phyloP scores from a whole-genome alignment of 2,113 vertebrate genomes.

The Zosterops pallidus region DNA sequence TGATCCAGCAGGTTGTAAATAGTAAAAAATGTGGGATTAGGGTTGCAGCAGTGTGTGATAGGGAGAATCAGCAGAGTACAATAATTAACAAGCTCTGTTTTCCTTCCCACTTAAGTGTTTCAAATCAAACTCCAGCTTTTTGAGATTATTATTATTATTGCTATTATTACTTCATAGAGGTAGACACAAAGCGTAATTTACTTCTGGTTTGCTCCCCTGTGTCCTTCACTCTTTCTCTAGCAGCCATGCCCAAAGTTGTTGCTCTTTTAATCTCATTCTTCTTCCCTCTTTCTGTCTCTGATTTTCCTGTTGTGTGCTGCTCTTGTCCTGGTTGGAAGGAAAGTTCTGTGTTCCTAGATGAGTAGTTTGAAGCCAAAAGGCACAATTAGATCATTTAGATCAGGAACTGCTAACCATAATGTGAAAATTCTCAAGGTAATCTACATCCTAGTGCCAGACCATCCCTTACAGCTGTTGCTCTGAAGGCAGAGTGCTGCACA shows the following conservation, averaged over 20 bases:
- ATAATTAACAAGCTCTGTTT: not conserved
- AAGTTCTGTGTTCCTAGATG: not conserved
- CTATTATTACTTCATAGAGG: not conserved
- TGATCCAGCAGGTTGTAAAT: accelerated
- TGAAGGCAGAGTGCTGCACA: not conserved
- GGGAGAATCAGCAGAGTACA: not conserved
- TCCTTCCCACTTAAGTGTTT: not conserved
- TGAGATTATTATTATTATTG: not conserved
- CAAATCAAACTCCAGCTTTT: not conserved
- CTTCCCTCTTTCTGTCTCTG: not conserved
- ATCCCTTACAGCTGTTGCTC: not conserved
- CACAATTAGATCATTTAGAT: not conserved
- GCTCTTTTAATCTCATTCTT: not conserved
- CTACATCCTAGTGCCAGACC: not conserved
- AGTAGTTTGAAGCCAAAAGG: not conserved
- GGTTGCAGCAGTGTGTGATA: accelerated
- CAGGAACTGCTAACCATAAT: not conserved
- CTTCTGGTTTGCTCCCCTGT: accelerated
- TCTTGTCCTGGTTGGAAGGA: not conserved
- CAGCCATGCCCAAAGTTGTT: accelerated
- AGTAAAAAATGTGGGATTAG: accelerated
- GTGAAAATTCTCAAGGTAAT: accelerated
- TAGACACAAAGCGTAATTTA: not conserved
- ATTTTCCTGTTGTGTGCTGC: accelerated
- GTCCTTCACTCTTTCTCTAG: not conserved